Conservation (phyloP, 2,113 vertebrate species). For the Amblyornis subalaris region DNA sequence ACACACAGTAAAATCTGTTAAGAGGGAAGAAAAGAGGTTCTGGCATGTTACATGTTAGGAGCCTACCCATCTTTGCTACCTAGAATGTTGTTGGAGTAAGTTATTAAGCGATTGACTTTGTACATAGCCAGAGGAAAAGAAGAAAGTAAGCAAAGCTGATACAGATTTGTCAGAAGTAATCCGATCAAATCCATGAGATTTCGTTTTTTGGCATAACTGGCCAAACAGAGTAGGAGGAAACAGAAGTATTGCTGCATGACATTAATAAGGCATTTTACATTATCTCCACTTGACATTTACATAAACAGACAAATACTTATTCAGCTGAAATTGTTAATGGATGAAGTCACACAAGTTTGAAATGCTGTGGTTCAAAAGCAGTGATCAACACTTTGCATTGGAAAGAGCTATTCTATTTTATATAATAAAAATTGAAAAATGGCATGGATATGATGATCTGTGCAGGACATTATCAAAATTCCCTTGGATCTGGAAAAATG, state of each 20-base stretch:
- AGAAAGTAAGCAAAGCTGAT: background rate
- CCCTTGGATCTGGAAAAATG: background rate
- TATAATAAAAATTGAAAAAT: background rate
- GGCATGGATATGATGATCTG: background rate
- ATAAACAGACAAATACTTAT: background rate
- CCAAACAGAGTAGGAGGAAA: background rate
- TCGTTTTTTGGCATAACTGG: background rate
- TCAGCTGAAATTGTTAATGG: background rate
- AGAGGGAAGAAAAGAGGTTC: background rate
- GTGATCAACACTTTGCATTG: background rate
- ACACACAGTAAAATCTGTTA: background rate
- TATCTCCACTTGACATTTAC: background rate
- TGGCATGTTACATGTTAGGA: background rate
- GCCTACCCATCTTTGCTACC: background rate
- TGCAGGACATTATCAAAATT: background rate
- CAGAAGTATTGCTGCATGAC: background rate
- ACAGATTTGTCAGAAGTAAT: conserved; percentile 1
- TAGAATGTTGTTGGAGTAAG: background rate
- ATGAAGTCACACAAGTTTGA: background rate
- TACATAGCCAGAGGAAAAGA: background rate
- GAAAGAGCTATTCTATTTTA: background rate
- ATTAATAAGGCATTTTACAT: background rate
- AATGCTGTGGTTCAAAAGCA: background rate
- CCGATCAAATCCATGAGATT: background rate
- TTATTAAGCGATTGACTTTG: background rate